These are phyloP conservation scores for Zaprionus ornatus DNA, from an alignment of 1,140 invertebrate species.

Conservation along the genomic window DNA sequence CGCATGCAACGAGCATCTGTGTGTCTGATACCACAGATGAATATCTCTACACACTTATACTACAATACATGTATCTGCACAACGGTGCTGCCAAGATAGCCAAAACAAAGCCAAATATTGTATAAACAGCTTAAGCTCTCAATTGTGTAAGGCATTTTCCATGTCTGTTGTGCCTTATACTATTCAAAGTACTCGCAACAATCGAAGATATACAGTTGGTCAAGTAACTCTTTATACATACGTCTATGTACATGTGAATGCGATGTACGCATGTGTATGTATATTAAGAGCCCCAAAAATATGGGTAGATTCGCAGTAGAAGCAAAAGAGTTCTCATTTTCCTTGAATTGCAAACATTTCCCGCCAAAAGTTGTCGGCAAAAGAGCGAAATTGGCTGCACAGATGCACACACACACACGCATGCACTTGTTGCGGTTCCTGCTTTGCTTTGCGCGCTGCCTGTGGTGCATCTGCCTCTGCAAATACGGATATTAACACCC, in stretches of 20 bases:
- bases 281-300: too few relatives aligned
- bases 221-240: too few relatives aligned
- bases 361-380: not conserved
- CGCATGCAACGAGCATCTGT: slow-evolving; percentile 10
- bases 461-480: not conserved
- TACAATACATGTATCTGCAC: not conserved
- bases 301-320: too few relatives aligned
- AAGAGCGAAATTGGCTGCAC: not conserved
- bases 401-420: not conserved
- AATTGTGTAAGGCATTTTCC: too few relatives aligned
- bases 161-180: too few relatives aligned
- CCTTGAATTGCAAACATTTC: not conserved
- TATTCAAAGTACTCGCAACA: too few relatives aligned
- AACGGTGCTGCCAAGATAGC: not conserved
- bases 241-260: too few relatives aligned
- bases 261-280: too few relatives aligned
- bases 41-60: not conserved
- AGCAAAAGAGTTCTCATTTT: too few relatives aligned
- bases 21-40: not conserved
- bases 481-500: slow-evolving; percentile 33
- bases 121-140: too few relatives aligned
- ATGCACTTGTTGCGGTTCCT: slow-evolving; percentile 15
- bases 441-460: slow-evolving; percentile 1
- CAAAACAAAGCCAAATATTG: too few relatives aligned
- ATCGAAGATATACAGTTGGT: too few relatives aligned